These are phyloP conservation scores for Trisateles emortualis DNA, from an alignment of 2,888 invertebrate species.

Conservation along the genomic window DNA sequence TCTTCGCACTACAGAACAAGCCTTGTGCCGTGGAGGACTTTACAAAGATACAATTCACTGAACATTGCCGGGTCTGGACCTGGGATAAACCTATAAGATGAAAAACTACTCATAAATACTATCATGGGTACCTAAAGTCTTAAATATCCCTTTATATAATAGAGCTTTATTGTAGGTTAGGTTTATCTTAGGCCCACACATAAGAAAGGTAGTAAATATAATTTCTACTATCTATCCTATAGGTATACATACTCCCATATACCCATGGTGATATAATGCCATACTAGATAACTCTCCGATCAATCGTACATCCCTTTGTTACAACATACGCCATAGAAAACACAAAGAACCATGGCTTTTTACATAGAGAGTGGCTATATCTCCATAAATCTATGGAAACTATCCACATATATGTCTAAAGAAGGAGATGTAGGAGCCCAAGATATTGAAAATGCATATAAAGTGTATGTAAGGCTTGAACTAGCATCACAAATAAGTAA, in stretches of 20 bases:
- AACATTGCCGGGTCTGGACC: no score
- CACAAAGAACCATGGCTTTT: conserved; percentile 8
- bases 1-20: no score
- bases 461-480: conserved; percentile 15
- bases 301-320: conserved; percentile 11
- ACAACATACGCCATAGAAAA: conserved; percentile 9
- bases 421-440: background rate
- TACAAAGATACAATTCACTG: no score
- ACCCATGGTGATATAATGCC: background rate
- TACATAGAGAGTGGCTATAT: background rate
- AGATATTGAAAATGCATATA: conserved; percentile 9
- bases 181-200: background rate
- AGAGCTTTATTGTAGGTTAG: no score
- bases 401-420: background rate
- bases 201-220: no score
- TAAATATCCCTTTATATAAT: no score
- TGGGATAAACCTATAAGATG: no score
- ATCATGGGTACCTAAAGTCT: no score
- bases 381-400: conserved; percentile 4
- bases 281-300: conserved; percentile 2
- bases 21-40: no score
- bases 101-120: no score
- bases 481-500: conserved; percentile 44
- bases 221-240: background rate
- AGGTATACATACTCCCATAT: background rate